Conservation (phyloP, 1,140 invertebrate genomes). For the Myzus persicae region DNA sequence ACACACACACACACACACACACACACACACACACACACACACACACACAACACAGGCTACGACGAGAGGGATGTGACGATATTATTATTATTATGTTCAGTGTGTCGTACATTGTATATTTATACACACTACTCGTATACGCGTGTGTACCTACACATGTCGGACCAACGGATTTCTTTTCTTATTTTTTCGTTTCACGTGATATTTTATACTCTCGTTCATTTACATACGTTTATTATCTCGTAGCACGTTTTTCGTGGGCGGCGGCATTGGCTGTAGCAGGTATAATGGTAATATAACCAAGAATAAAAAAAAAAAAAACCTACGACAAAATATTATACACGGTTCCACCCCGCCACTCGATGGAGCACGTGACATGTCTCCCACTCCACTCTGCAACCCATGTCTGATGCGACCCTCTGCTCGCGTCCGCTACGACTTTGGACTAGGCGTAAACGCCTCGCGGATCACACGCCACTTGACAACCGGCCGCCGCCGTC, state of each 20-base stretch:
- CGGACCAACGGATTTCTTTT: not conserved
- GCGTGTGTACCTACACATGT: not conserved
- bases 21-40: too few relatives aligned
- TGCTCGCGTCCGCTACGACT: not conserved
- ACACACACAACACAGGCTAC: too few relatives aligned
- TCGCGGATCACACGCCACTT: slow-evolving; percentile 1
- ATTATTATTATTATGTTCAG: not conserved
- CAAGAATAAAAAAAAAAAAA: not conserved
- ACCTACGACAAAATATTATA: not conserved
- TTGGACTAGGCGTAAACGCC: not conserved
- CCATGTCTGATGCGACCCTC: not conserved
- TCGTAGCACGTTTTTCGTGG: not conserved
- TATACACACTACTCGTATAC: not conserved
- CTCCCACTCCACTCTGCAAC: not conserved
- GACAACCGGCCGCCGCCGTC: not conserved
- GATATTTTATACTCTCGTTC: not conserved
- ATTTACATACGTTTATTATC: not conserved
- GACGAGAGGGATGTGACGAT: not conserved
- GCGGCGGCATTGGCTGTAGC: not conserved
- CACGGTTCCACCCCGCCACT: not conserved
- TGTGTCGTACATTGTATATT: not conserved
- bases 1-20: too few relatives aligned
- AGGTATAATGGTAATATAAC: not conserved
- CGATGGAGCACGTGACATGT: not conserved
- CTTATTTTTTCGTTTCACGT: not conserved